Evolutionary conservation across 2,113 vertebrate genomes (phyloP), one percentile per base, ranked within the genome.

Genomic region (Gymnogyps californianus): DNA sequence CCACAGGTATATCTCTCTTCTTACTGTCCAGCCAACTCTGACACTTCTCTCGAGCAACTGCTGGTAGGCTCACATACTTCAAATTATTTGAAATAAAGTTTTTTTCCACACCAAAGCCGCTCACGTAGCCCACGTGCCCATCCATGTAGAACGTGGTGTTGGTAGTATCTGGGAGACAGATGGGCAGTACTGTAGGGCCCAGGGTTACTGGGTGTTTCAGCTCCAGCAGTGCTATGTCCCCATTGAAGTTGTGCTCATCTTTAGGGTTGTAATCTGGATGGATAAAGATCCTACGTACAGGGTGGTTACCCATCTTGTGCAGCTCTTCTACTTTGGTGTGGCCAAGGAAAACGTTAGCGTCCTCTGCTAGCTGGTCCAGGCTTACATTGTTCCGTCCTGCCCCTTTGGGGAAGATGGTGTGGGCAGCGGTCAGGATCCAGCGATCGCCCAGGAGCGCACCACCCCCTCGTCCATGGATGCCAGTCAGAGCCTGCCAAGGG

Each of bases 401-500:
- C 22, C 83, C 91, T 49, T 92, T 52, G 26, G 77, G 87, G 7
- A 97, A 70, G 42, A 99, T 95, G 24, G 98, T 98, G 59, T 99
- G 99, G 55, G 99, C 99, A 2, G 99, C 99, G 0, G 99, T 99
- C 67, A 99, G 95, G 69, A 99, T 98, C 99, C 99, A 99, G 28
- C 96, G 98, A 78, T 99, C 99, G 0, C 97, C 98, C 83, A 99
- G 98, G 54, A 99, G 97, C 1, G 99, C 98, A 1, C 99, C 99
- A 6, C 98, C 99, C 3, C 98, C 99, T 51, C 97, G 90, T 13
- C 98, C 98, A 0, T 95, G 1, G 83, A 96, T 26, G 9, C 1
- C 7, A 7, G 91, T 94, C 98, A 98, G 91, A 6, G 98, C 98
- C 61, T 99, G 99, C 99, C 99, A 99, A 4, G 99, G 99, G 87